Evolutionary conservation across 2,888 invertebrate species (phyloP).

Genomic region (Melanargia galathea): DNA sequence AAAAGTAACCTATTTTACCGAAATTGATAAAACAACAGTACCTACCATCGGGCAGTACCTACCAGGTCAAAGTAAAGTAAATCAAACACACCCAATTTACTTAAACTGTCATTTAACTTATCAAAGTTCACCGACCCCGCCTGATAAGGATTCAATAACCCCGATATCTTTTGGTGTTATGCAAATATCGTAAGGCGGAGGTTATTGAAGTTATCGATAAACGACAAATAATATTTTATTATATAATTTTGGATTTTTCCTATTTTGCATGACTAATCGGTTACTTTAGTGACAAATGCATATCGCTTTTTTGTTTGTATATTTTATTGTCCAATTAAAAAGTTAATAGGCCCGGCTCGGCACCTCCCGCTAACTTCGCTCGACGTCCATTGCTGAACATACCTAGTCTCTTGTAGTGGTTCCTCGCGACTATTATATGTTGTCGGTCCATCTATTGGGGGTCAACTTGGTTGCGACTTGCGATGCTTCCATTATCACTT

Average conservation of each 20-base stretch:
- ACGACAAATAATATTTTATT: neutral
- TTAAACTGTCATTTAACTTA: slow-evolving; percentile 47
- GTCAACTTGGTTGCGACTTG: too few species aligned
- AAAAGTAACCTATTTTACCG: slow-evolving; percentile 8
- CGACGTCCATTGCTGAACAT: too few species aligned
- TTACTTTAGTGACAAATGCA: too few species aligned
- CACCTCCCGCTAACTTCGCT: too few species aligned
- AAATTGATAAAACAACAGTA: slow-evolving; percentile 25
- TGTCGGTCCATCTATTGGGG: too few species aligned
- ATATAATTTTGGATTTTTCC: neutral
- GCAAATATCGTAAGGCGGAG: slow-evolving; percentile 45
- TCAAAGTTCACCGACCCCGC: slow-evolving; percentile 58
- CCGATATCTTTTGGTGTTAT: slow-evolving; percentile 46
- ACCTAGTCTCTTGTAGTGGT: too few species aligned
- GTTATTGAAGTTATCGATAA: slow-evolving; percentile 1
- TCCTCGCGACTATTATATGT: too few species aligned
- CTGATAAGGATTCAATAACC: slow-evolving; percentile 77
- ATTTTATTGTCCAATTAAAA: too few species aligned
- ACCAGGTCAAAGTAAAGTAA: slow-evolving; percentile 30
- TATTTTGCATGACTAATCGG: neutral
- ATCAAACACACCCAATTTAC: slow-evolving; percentile 34
- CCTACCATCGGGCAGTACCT: slow-evolving; percentile 24
- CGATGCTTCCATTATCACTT: too few species aligned
- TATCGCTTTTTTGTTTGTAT: too few species aligned
- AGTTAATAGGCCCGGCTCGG: too few species aligned